Percentiles rank a stretch among this genome's conserved stretches.
Conservation (phyloP, 2,888 invertebrate species). For the Cactoblastis cactorum region DNA sequence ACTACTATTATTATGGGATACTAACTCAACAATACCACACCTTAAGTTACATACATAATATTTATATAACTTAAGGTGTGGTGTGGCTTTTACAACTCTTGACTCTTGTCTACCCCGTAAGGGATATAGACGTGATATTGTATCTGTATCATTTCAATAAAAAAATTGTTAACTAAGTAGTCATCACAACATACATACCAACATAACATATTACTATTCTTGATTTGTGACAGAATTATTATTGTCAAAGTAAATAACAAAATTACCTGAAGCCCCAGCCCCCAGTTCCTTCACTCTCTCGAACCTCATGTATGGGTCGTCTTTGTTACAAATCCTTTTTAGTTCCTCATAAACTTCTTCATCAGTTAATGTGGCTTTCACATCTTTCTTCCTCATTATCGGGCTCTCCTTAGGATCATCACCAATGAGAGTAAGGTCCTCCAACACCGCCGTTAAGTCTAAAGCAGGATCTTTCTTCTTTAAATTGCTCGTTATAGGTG, state of each 20-base stretch:
- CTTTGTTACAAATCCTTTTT: slow-evolving; percentile 87
- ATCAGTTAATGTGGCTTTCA: slow-evolving; percentile 80
- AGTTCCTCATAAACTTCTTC: slow-evolving; percentile 88
- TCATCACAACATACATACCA: no score
- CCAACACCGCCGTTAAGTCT: slow-evolving; percentile 57
- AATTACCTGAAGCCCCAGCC: slow-evolving; percentile 90
- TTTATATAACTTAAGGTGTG: no score
- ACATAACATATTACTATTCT: no score
- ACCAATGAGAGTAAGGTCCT: slow-evolving; percentile 66
- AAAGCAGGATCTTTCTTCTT: slow-evolving; percentile 62
- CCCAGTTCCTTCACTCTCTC: slow-evolving; percentile 91
- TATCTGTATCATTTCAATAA: no score
- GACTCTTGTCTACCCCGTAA: no score
- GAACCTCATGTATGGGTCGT: slow-evolving; percentile 90
- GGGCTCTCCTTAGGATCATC: slow-evolving; percentile 77
- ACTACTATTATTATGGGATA: no score
- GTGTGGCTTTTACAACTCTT: no score
- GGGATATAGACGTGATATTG: no score
- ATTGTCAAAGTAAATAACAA: slow-evolving; percentile 13
- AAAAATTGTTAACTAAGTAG: no score
- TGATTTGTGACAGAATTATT: no score
- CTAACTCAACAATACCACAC: no score
- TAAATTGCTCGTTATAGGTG: slow-evolving; percentile 60
- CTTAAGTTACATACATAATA: no score
- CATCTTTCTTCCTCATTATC: slow-evolving; percentile 80